Conservation (phyloP, 2,113 vertebrate genomes). For the Lontra canadensis region DNA sequence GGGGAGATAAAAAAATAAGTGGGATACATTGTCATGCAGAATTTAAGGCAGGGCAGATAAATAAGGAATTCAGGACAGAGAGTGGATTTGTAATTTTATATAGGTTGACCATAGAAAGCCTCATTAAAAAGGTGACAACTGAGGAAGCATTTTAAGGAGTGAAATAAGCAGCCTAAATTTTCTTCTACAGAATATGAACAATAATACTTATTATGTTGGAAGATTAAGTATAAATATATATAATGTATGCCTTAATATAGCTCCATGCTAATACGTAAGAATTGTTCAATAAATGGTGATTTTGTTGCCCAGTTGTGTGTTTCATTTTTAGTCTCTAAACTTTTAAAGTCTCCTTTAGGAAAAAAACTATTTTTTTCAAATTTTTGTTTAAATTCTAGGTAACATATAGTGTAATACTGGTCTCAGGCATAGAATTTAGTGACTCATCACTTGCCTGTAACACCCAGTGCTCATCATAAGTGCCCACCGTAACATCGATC, state of each 20-base stretch:
- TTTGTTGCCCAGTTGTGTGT: background rate
- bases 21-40: background rate
- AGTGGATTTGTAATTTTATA: background rate
- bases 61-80: background rate
- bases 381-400: background rate
- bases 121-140: background rate
- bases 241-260: background rate
- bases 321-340: background rate
- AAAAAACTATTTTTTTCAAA: background rate
- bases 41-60: background rate
- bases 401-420: background rate
- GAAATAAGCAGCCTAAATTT: background rate
- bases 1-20: background rate
- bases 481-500: background rate
- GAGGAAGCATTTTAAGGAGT: background rate
- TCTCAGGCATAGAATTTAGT: background rate
- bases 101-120: background rate
- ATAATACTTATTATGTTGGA: background rate
- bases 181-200: background rate
- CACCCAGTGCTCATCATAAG: background rate
- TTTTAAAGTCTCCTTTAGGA: background rate
- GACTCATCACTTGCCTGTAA: background rate
- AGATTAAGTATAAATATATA: background rate
- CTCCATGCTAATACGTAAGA: background rate
- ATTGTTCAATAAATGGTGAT: background rate